Evolutionary conservation across 2,888 invertebrate genomes (phyloP).

Genomic region (Pemphredon lugubris): DNA sequence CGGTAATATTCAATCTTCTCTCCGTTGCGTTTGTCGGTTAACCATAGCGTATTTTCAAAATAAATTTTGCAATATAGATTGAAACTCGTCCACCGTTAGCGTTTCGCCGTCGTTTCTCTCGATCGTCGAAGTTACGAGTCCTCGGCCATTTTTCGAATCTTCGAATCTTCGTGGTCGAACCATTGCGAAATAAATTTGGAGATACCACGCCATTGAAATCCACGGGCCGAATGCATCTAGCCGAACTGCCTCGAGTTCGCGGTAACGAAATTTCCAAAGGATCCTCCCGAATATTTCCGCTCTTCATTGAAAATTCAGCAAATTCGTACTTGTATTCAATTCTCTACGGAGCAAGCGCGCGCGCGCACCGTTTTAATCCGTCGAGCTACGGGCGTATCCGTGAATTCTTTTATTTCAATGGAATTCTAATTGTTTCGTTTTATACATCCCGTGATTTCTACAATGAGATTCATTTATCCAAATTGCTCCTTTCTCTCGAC

Average conservation of each 20-base stretch:
- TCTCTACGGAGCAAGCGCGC: not conserved
- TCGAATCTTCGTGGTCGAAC: no score
- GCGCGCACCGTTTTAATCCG: not conserved
- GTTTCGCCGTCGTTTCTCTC: no score
- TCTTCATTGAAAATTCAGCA: conserved; percentile 53
- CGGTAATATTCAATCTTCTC: conserved; percentile 68
- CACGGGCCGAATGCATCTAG: conserved; percentile 42
- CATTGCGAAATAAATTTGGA: no score
- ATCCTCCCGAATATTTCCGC: conserved; percentile 42
- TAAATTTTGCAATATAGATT: no score
- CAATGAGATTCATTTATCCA: conserved; percentile 33
- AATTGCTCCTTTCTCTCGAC: conserved; percentile 25
- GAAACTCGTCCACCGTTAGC: no score
- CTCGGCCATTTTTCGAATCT: no score
- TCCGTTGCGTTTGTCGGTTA: no score
- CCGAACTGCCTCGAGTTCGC: conserved; percentile 30
- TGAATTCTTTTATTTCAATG: conserved; percentile 22
- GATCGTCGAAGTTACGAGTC: no score
- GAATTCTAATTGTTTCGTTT: conserved; percentile 50
- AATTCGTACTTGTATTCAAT: conserved; percentile 29
- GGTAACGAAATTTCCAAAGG: conserved; percentile 53
- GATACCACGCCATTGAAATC: conserved; percentile 43
- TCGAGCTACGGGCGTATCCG: no score
- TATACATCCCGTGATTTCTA: conserved; percentile 8
- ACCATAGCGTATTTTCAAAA: no score